A percentile compares a stretch with the other conserved stretches of the same genome.
phyloP scores from a whole-genome alignment of 2,797 vertebrate genomes.

The Poliocrania exsul region DNA sequence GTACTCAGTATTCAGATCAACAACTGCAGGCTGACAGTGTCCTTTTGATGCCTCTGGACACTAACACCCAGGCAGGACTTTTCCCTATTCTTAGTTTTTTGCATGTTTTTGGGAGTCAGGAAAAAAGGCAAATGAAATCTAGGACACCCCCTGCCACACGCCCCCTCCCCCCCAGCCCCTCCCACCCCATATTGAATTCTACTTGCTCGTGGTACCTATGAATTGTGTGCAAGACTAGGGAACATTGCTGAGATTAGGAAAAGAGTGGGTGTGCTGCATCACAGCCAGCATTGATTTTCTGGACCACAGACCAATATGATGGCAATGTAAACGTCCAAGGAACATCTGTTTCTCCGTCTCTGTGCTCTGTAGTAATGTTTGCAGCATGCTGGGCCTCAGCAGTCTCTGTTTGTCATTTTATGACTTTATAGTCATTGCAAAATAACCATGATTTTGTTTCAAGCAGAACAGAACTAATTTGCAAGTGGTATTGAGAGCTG shows the following conservation, averaged over 20 bases:
- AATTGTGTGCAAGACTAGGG: background rate
- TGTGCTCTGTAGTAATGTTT: background rate
- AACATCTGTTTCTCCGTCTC: background rate
- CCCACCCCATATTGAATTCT: background rate
- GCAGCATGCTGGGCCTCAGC: background rate
- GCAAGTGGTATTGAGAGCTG: background rate
- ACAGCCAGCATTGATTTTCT: background rate
- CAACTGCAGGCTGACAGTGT: background rate
- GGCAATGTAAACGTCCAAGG: background rate
- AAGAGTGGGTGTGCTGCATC: background rate
- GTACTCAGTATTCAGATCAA: background rate
- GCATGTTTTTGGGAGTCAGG: constrained; percentile 63
- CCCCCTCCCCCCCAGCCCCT: too few relatives aligned
- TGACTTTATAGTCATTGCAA: background rate
- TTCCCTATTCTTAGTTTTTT: constrained; percentile 70
- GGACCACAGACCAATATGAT: background rate
- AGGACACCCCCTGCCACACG: background rate
- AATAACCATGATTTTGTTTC: background rate
- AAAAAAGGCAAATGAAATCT: constrained; percentile 78
- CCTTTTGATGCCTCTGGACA: background rate
- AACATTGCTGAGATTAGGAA: background rate
- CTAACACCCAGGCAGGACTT: constrained; percentile 75
- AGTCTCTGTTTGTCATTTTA: background rate
- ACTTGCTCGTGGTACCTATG: background rate
- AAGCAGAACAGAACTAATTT: background rate